Conservation (phyloP, 2,797 vertebrate genomes). For the Megalops cyprinoides region DNA sequence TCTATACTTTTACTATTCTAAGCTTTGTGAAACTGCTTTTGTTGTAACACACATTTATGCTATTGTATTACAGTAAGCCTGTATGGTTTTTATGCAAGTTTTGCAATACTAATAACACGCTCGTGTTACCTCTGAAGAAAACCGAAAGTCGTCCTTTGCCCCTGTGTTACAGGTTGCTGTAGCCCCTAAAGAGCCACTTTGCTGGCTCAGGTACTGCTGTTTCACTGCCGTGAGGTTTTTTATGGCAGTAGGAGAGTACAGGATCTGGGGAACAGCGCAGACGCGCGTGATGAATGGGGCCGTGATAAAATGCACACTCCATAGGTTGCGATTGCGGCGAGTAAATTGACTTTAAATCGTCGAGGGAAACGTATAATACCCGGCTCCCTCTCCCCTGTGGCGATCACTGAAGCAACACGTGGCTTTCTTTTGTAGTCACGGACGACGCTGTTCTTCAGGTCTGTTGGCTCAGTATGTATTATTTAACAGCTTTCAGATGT, state of each 20-base stretch:
- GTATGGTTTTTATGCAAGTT: too few relatives aligned
- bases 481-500: not conserved
- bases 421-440: not conserved
- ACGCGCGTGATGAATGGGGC: slow-evolving; percentile 12
- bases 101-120: too few relatives aligned
- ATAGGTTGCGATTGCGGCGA: not conserved
- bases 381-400: not conserved
- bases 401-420: not conserved
- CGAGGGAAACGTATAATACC: not conserved
- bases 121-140: not conserved
- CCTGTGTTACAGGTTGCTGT: not conserved
- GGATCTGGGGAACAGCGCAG: not conserved
- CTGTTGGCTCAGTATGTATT: not conserved
- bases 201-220: not conserved
- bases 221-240: slow-evolving; percentile 1
- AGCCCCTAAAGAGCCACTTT: not conserved
- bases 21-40: too few relatives aligned
- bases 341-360: not conserved
- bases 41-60: too few relatives aligned
- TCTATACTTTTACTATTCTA: too few relatives aligned
- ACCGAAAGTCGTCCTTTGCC: too few relatives aligned
- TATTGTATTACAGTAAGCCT: too few relatives aligned
- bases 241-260: not conserved
- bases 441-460: not conserved
- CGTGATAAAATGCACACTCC: slow-evolving; percentile 3